Evolutionary conservation across 2,113 vertebrate species (phyloP).

Genomic region (Clarias magur): DNA sequence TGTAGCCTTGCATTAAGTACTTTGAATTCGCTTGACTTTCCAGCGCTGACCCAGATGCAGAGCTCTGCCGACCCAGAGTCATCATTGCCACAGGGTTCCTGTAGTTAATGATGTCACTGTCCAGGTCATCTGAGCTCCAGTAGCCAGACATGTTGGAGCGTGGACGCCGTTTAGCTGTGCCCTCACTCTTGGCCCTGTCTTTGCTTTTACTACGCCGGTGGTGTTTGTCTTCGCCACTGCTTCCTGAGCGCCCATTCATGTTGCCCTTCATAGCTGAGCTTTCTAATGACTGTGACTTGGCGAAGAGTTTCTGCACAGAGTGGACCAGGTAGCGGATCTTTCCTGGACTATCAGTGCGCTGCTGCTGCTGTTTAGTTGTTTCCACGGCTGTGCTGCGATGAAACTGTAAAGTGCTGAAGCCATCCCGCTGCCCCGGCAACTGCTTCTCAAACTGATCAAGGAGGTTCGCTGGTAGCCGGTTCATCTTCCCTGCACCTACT

Average conservation of each 20-base stretch:
- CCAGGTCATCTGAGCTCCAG: conserved; percentile 97
- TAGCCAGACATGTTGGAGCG: conserved; percentile 97
- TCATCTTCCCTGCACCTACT: conserved; percentile 81
- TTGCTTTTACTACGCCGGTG: conserved; percentile 94
- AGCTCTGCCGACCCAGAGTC: conserved; percentile 79
- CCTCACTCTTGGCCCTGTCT: conserved; percentile 88
- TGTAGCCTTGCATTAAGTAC: conserved; percentile 94
- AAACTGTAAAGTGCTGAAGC: conserved; percentile 97
- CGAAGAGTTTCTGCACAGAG: conserved; percentile 92
- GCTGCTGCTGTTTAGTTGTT: conserved; percentile 81
- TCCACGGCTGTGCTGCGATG: conserved; percentile 76
- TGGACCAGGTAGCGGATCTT: conserved; percentile 96
- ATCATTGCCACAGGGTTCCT: conserved; percentile 89
- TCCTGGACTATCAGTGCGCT: conserved; percentile 93
- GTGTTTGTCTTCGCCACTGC: conserved; percentile 83
- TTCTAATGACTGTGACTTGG: conserved; percentile 88
- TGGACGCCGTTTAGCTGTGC: conserved; percentile 84
- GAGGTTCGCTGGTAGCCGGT: conserved; percentile 86
- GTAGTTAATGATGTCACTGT: conserved; percentile 88
- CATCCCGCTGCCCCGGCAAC: conserved; percentile 87
- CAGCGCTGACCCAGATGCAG: conserved; percentile 30
- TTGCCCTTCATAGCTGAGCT: conserved; percentile 82
- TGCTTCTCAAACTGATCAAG: conserved; percentile 98
- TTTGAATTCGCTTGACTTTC: conserved; percentile 77
- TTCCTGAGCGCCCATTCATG: conserved; percentile 80